Percentiles rank a stretch among this genome's conserved stretches.
Evolutionary conservation across 2,113 vertebrate genomes (phyloP).

Genomic region (Terrapene triunguis): DNA sequence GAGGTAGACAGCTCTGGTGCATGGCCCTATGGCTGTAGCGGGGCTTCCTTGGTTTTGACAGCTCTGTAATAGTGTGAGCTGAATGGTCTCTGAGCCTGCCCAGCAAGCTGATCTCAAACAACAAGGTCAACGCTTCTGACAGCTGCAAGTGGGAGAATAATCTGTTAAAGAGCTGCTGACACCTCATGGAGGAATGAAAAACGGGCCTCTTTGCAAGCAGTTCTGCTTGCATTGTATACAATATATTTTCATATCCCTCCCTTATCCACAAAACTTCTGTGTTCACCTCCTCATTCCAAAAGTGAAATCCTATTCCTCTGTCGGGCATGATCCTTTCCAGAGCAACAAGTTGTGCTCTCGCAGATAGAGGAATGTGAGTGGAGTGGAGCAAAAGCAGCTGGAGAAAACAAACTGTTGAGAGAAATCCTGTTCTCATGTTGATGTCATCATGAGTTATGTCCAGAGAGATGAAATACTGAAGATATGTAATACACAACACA

Average conservation of each 20-base stretch:
- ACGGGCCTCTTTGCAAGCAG: background rate
- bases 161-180: background rate
- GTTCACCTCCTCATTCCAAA: slow-evolving; percentile 1
- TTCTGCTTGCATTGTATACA: background rate
- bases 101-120: background rate
- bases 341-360: slow-evolving; percentile 6
- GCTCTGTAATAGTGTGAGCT: background rate
- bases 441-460: slow-evolving; percentile 8
- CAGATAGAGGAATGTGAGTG: background rate
- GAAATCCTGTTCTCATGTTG: background rate
- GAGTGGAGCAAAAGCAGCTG: background rate
- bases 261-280: background rate
- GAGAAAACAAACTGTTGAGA: slow-evolving; percentile 3
- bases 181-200: background rate
- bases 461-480: slow-evolving; percentile 26
- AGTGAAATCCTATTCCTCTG: slow-evolving; percentile 18
- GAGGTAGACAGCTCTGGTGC: background rate
- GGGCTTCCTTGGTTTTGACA: background rate
- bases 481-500: background rate
- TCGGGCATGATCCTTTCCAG: background rate
- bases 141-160: background rate
- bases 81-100: background rate
- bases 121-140: background rate
- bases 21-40: background rate
- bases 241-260: background rate